Conservation (phyloP, 2,888 invertebrate species). For the Anoplius nigerrimus region DNA sequence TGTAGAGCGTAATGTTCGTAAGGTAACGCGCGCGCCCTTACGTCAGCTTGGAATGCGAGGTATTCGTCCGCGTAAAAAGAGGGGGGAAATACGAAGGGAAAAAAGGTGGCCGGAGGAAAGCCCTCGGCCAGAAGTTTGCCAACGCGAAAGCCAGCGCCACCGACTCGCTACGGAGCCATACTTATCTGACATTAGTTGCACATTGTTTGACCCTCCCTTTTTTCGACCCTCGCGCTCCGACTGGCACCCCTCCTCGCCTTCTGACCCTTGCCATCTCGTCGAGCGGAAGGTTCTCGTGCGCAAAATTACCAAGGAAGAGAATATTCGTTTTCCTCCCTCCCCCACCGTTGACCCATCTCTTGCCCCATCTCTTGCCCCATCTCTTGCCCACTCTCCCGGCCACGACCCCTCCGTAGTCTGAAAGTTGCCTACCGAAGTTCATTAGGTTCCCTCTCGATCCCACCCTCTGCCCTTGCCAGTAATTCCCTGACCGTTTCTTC, state of each 20-base stretch:
- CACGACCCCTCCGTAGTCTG: too few species aligned
- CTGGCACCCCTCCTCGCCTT: slow-evolving; percentile 7
- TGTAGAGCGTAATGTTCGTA: too few species aligned
- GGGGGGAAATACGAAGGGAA: slow-evolving; percentile 6
- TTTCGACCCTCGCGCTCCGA: slow-evolving; percentile 8
- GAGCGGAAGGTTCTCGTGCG: neutral
- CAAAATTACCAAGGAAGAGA: neutral
- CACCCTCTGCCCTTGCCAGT: neutral
- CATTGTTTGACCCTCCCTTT: slow-evolving; percentile 17
- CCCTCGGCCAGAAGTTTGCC: neutral
- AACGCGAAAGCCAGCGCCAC: slow-evolving; percentile 16
- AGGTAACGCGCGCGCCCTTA: neutral
- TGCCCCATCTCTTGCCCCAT: neutral
- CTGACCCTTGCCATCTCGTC: slow-evolving; percentile 5
- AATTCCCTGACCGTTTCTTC: neutral
- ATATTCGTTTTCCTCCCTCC: neutral
- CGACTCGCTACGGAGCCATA: slow-evolving; percentile 29
- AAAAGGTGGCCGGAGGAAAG: slow-evolving; percentile 18
- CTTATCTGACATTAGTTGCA: slow-evolving; percentile 29
- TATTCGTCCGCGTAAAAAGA: neutral
- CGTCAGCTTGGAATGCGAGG: slow-evolving; percentile 5
- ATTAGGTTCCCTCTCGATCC: neutral
- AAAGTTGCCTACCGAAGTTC: neutral
- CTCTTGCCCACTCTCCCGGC: too few species aligned
- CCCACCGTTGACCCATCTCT: too few species aligned